Conservation (phyloP, 2,797 vertebrate genomes). For the Mus caroli region DNA sequence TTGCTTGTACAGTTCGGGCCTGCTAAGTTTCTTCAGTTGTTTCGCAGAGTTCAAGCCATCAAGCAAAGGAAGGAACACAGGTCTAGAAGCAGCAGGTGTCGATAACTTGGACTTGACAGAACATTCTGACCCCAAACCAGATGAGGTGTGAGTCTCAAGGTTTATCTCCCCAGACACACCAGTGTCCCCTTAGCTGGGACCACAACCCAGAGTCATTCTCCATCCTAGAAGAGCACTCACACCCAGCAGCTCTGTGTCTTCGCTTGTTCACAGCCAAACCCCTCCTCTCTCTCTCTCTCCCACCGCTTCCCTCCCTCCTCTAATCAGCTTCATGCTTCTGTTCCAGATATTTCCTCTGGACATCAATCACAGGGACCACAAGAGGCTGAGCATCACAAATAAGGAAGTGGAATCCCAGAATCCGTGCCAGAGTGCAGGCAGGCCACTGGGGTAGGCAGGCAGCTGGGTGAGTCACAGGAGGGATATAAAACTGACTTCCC, state of each 20-base stretch:
- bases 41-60: not conserved
- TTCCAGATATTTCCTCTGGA: constrained; percentile 77
- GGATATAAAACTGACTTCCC: not conserved
- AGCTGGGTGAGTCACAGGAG: constrained; percentile 54
- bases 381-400: constrained; percentile 68
- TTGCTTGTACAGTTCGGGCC: not conserved
- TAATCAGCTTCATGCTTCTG: constrained; percentile 65
- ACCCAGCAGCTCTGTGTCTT: not conserved
- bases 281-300: constrained; percentile 10
- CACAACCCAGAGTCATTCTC: not conserved
- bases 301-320: constrained; percentile 36
- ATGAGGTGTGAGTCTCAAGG: constrained; percentile 10
- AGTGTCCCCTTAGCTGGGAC: not conserved
- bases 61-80: not conserved
- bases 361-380: constrained; percentile 59
- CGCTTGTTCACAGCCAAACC: constrained; percentile 1
- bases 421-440: not conserved
- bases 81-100: not conserved
- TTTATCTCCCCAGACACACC: not conserved
- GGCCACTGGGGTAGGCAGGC: constrained; percentile 28
- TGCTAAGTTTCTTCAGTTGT: not conserved
- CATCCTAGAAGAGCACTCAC: constrained; percentile 29
- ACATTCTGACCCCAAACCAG: not conserved
- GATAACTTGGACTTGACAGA: constrained; percentile 4
- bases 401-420: constrained; percentile 70